Conservation (phyloP, 2,113 vertebrate genomes). For the Hyaena hyaena region DNA sequence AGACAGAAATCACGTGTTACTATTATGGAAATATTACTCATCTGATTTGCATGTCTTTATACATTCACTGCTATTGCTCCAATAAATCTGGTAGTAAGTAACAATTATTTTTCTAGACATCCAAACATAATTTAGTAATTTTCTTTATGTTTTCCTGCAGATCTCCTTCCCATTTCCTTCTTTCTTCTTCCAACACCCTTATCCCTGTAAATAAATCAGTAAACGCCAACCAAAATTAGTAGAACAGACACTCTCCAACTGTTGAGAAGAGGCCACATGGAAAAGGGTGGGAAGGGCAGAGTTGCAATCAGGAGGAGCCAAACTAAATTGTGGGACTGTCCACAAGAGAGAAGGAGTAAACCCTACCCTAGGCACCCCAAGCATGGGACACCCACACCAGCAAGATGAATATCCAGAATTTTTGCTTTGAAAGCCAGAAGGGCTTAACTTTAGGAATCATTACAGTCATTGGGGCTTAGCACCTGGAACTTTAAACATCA, state of each 20-base stretch:
- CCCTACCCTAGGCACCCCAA: background rate
- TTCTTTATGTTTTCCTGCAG: background rate
- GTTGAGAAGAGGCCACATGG: background rate
- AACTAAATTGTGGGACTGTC: background rate
- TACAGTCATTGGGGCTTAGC: background rate
- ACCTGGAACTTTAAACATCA: background rate
- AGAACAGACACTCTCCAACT: background rate
- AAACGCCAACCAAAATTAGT: background rate
- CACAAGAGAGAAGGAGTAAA: background rate
- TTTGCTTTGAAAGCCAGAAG: background rate
- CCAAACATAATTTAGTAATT: background rate
- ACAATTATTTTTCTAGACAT: background rate
- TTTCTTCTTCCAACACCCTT: background rate
- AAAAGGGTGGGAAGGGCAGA: background rate
- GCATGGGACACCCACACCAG: background rate
- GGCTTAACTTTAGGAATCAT: background rate
- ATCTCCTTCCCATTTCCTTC: background rate
- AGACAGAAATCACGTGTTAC: background rate
- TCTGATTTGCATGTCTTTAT: background rate
- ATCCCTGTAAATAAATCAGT: background rate
- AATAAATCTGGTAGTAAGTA: background rate
- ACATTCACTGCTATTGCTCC: background rate
- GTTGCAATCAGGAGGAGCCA: background rate
- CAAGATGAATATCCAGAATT: background rate
- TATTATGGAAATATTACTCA: background rate